A percentile compares a stretch with the other conserved stretches of the same genome.
These are phyloP conservation scores for Helicoverpa zea DNA, from an alignment of 1,140 invertebrate genomes.

Conservation along the genomic window DNA sequence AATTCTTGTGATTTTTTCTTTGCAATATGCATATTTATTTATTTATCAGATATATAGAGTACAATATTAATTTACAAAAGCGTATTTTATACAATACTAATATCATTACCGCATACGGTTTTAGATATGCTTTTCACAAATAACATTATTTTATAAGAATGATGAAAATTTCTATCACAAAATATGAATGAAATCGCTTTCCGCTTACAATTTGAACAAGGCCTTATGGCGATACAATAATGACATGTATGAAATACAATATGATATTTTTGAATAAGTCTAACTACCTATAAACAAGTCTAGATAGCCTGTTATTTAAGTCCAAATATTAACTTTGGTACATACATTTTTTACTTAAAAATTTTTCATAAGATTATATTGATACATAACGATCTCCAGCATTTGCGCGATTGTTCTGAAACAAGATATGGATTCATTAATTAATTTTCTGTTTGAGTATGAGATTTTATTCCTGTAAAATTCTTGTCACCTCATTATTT, in stretches of 20 bases:
- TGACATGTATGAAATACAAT: slow-evolving; percentile 9
- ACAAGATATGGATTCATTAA: slow-evolving; percentile 44
- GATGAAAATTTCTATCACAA: no score
- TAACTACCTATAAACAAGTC: slow-evolving; percentile 37
- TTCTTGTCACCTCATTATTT: no score
- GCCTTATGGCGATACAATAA: not conserved
- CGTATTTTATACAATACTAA: no score
- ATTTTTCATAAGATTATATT: slow-evolving; percentile 46
- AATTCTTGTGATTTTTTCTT: not conserved
- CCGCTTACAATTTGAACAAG: slow-evolving; percentile 26
- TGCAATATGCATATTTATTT: no score
- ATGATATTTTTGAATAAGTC: slow-evolving; percentile 33
- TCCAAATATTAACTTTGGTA: slow-evolving; percentile 69
- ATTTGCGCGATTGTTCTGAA: slow-evolving; percentile 54
- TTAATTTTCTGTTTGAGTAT: no score
- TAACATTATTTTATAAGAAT: no score
- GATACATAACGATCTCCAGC: slow-evolving; percentile 43
- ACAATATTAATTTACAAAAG: no score
- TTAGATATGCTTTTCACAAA: no score
- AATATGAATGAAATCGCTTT: slow-evolving; percentile 13
- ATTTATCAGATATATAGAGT: no score
- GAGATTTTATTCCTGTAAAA: no score
- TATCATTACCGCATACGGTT: no score
- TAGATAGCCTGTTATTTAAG: slow-evolving; percentile 49
- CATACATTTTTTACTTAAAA: slow-evolving; percentile 49